Base-by-base conservation (phyloP, 2,888 invertebrate species). In the Drosophila leonis region DNA sequence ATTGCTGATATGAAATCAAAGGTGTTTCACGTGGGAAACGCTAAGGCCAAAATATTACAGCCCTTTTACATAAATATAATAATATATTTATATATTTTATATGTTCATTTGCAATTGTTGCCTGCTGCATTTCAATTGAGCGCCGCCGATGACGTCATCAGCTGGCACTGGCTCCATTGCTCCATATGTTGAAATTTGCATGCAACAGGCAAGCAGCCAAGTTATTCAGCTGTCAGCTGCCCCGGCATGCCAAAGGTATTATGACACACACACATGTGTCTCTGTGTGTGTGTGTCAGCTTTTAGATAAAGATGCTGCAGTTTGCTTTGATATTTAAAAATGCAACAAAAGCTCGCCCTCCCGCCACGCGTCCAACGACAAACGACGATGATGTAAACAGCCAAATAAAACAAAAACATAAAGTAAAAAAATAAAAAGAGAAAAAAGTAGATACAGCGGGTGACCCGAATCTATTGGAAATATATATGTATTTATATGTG, bases 341-440 rank as follows among this genome's bases (percentile, higher is more conserved):
- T 87, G 89, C 89, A 88, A 88, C 83, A 85, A 83, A 84, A 71
- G 74, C 65, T 63, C 62, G 67, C 61, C 42, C 74, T 65, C 51
- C 78, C 78, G 81, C 80, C 44, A 46, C 61, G 73, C 59, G 62
- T 13, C 31, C 41, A 20, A 37, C 44, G 49, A 37, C 75, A 86
- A 83, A 88, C 83, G 84, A 87, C 80, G 83, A 90, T 86, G 86
- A 86, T 86, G 86, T 85, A 86, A 86, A 85, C 85, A 76, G 61
- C 72, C 46, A 15, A 56, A 56, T 56, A 42, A 56, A 56, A 74
- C 79, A 87, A 71, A 56, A 46, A 39, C n/a, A 48, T 12, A 49
- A 49, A 49, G 48, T 49, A 39, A 37, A 41, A 42, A 31, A 29
- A 48, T 24, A 64, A 15, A 57, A 46, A n/a, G n/a, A n/a, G n/a